Conservation (phyloP, 2,888 invertebrate species). For the Atethmia centrago region DNA sequence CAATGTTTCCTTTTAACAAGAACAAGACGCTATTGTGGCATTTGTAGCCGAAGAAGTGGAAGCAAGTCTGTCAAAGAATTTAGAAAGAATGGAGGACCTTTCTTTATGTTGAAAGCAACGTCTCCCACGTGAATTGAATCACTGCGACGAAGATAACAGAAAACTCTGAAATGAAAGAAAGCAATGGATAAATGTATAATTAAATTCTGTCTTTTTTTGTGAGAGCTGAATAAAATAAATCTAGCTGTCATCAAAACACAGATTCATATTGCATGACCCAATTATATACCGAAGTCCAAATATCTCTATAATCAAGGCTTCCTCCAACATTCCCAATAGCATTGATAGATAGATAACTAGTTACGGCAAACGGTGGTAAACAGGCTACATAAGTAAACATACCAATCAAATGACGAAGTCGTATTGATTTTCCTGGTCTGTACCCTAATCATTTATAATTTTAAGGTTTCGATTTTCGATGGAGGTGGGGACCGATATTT, state of each 20-base stretch:
- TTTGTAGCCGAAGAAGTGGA: constrained; percentile 20
- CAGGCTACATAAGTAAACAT: constrained; percentile 38
- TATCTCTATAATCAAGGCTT: not conserved
- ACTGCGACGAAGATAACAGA: constrained; percentile 37
- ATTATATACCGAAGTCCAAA: not conserved
- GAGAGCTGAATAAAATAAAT: not conserved
- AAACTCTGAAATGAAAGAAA: constrained; percentile 37
- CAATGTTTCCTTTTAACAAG: constrained; percentile 10
- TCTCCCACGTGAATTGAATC: constrained; percentile 49
- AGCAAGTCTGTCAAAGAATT: constrained; percentile 41
- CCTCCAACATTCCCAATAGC: constrained; percentile 1
- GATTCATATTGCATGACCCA: constrained; percentile 13
- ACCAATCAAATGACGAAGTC: constrained; percentile 30
- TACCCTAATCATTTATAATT: constrained; percentile 46
- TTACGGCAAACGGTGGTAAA: constrained; percentile 11
- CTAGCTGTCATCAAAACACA: constrained; percentile 7
- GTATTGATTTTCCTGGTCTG: constrained; percentile 54
- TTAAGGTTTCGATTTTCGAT: constrained; percentile 31
- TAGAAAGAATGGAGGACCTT: constrained; percentile 29
- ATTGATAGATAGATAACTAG: constrained; percentile 1
- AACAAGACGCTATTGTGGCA: constrained; percentile 18
- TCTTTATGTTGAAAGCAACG: constrained; percentile 26
- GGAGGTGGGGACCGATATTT: not conserved
- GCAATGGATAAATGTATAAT: constrained; percentile 15
- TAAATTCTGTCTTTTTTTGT: constrained; percentile 11